Base-by-base conservation (phyloP, 2,797 vertebrate genomes). In the Vultur gryphus region DNA sequence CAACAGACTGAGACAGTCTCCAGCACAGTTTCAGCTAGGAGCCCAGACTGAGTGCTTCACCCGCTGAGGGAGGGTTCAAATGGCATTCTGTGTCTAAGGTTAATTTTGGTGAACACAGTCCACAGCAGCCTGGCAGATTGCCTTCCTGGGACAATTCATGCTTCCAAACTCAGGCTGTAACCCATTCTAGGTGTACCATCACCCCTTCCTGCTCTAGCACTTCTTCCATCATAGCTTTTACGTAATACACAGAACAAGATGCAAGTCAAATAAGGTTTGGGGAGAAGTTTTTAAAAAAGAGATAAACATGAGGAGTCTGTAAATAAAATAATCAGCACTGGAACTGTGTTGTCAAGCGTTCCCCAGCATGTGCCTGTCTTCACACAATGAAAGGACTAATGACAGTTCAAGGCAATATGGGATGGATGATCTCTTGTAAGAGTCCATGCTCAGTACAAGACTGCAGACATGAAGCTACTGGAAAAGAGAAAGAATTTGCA, bases 151-250 rank as follows among this genome's bases (percentile, higher is more conserved):
- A 43, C 48, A 37, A 24, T 85, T 87, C 18, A 17, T 19, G 86
- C 75, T 96, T 96, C 92, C 83, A 82, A 91, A 92, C 84, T 62
- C 86, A 49, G 55, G 55, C 24, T n/a, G 80, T 93, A 97, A 97
- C 88, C 83, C 29, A 83, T 95, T 95, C 97, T 76, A 92, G 64
- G 87, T 87, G 94, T 80, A 94, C 91, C 91, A 96, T 84, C 95
- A 93, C 5, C 90, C 83, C 80, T 87, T 96, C 25, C 39, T 95
- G 96, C 88, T 61, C 73, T n/a, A 61, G 24, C 35, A 31, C 14
- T 61, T 72, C 58, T 54, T 78, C 48, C 67, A 41, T 55, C 67
- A 39, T 6, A 88, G 43, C 43, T 54, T 73, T 67, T 48, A 51
- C 4, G 12, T 81, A 93, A 93, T 55, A 59, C 58, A 70, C 78